These are phyloP conservation scores for Hylomyscus alleni DNA, from an alignment of 2,797 vertebrate species.

Conservation along the genomic window DNA sequence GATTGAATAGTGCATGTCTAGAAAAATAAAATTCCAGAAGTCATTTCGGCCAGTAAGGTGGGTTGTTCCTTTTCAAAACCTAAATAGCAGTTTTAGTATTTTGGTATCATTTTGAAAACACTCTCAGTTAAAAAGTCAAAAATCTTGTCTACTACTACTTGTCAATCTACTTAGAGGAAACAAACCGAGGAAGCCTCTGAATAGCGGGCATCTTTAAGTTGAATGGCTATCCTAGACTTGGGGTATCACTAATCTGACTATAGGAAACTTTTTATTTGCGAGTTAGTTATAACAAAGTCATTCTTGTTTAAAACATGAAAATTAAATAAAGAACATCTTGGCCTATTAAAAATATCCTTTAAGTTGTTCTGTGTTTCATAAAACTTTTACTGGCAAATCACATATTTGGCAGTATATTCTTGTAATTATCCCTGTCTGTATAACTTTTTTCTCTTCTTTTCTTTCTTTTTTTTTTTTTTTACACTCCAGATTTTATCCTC, in stretches of 20 bases:
- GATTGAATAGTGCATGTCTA: slow-evolving; percentile 65
- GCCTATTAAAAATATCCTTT: not conserved
- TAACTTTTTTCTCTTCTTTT: not conserved
- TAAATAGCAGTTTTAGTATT: slow-evolving; percentile 76
- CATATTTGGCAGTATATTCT: not conserved
- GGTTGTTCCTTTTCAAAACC: slow-evolving; percentile 12
- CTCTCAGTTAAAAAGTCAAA: slow-evolving; percentile 73
- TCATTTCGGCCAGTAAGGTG: slow-evolving; percentile 68
- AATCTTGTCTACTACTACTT: slow-evolving; percentile 45
- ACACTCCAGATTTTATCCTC: too few relatives aligned
- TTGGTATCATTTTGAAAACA: slow-evolving; percentile 76
- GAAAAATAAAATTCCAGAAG: slow-evolving; percentile 80
- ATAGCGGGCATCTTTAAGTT: not conserved
- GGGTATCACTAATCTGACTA: not conserved
- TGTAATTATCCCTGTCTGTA: not conserved
- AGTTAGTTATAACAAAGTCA: not conserved
- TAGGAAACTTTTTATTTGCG: not conserved
- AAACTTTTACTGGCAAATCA: not conserved
- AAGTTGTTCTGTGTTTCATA: not conserved
- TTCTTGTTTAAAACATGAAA: not conserved
- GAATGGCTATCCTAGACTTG: not conserved
- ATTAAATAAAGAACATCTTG: not conserved
- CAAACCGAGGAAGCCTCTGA: slow-evolving; percentile 21
- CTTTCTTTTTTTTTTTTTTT: too few relatives aligned
- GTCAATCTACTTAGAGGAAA: slow-evolving; percentile 52